phyloP scores from a whole-genome alignment of 2,888 invertebrate genomes.

The Drosophila yooni region DNA sequence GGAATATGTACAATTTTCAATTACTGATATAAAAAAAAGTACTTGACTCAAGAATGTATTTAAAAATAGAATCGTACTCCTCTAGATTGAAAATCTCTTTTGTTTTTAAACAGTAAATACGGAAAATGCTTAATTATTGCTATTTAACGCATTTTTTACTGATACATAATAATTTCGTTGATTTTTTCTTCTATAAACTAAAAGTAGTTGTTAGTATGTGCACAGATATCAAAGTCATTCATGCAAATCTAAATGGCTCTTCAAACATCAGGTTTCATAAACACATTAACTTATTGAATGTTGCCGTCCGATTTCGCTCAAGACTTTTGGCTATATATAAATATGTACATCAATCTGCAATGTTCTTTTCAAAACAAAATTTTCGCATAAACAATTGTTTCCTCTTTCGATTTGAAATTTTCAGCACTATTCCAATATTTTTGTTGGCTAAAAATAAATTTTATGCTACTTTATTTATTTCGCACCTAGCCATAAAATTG shows the following conservation, averaged over 20 bases:
- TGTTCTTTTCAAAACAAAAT: constrained; percentile 17
- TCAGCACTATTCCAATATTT: constrained; percentile 47
- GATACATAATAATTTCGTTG: background rate
- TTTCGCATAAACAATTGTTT: constrained; percentile 68
- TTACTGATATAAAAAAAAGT: background rate
- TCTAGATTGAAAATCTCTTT: background rate
- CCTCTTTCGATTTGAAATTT: constrained; percentile 49
- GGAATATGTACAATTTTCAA: background rate
- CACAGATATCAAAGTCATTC: background rate
- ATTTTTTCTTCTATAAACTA: background rate
- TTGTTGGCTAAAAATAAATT: constrained; percentile 46
- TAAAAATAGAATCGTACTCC: background rate
- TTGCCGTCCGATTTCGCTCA: background rate
- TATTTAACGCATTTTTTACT: background rate
- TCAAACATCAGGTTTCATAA: background rate
- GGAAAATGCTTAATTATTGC: background rate
- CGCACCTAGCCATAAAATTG: constrained; percentile 75
- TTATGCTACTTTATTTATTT: constrained; percentile 60
- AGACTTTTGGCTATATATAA: constrained; percentile 35
- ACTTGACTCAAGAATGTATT: background rate
- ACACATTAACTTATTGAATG: background rate
- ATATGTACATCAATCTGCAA: constrained; percentile 29
- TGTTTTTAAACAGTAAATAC: background rate
- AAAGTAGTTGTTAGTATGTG: background rate
- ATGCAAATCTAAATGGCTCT: background rate